Conservation (phyloP, 2,113 vertebrate species). For the Dasyornis broadbenti region DNA sequence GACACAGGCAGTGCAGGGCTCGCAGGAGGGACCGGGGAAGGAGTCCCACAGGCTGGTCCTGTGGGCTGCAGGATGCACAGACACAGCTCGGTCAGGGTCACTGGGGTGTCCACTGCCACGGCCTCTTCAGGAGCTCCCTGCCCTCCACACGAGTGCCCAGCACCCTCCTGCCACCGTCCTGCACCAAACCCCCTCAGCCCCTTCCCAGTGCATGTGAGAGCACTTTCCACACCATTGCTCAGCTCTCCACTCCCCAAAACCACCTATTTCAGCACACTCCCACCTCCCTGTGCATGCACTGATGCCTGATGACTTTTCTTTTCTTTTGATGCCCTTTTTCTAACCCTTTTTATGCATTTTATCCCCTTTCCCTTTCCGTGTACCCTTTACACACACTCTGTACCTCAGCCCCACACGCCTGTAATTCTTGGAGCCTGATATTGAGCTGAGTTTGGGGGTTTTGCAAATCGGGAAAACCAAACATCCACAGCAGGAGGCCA, state of each 20-base stretch:
- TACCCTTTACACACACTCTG: too few species aligned
- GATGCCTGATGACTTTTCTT: too few species aligned
- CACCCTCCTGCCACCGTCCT: background rate
- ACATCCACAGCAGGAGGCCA: too few species aligned
- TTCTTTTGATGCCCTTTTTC: too few species aligned
- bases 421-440: too few species aligned
- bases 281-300: accelerated
- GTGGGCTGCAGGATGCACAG: accelerated
- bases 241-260: background rate
- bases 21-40: background rate
- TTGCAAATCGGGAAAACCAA: too few species aligned
- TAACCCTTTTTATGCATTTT: too few species aligned
- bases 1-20: background rate
- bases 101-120: accelerated
- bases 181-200: background rate
- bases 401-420: too few species aligned
- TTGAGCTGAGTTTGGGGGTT: too few species aligned
- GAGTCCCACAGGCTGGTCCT: background rate
- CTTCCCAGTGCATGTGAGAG: background rate
- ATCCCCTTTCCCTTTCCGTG: too few species aligned
- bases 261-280: background rate
- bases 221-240: background rate
- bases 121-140: background rate
- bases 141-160: accelerated
- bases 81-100: background rate